Conservation (phyloP, 35 echinoderm and acorn worm species). For the Antedon bifida region DNA sequence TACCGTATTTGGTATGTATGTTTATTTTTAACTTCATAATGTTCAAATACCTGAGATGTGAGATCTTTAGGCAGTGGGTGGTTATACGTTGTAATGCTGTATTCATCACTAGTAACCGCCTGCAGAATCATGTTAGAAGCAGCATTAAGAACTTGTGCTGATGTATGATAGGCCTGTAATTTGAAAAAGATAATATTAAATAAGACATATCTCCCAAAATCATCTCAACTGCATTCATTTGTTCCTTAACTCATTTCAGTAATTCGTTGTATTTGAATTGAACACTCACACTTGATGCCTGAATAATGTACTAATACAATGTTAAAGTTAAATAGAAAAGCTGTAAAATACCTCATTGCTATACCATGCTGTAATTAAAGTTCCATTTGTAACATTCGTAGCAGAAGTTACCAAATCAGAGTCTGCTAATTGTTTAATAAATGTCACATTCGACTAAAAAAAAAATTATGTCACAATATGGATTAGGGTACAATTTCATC, state of each 20-base stretch:
- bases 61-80: conserved; percentile 66
- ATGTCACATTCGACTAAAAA: neutral
- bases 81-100: conserved; percentile 49
- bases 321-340: too few species aligned
- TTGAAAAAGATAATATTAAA: too few species aligned
- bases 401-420: neutral
- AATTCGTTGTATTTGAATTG: too few species aligned
- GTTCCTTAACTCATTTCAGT: too few species aligned
- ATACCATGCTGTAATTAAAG: conserved; percentile 42
- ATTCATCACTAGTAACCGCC: conserved; percentile 45
- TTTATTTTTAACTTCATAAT: too few species aligned
- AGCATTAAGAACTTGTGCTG: conserved; percentile 54
- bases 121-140: conserved; percentile 45
- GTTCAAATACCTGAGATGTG: conserved; percentile 45
- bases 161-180: conserved; percentile 64
- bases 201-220: too few species aligned
- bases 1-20: too few species aligned
- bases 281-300: too few species aligned
- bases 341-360: conserved; percentile 80
- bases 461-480: neutral
- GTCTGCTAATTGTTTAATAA: neutral
- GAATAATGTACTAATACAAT: too few species aligned
- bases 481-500: too few species aligned
- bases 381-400: neutral
- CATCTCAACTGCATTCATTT: too few species aligned